Conservation (phyloP, 2,113 vertebrate species). For the Speoplatyrhinus poulsoni region DNA sequence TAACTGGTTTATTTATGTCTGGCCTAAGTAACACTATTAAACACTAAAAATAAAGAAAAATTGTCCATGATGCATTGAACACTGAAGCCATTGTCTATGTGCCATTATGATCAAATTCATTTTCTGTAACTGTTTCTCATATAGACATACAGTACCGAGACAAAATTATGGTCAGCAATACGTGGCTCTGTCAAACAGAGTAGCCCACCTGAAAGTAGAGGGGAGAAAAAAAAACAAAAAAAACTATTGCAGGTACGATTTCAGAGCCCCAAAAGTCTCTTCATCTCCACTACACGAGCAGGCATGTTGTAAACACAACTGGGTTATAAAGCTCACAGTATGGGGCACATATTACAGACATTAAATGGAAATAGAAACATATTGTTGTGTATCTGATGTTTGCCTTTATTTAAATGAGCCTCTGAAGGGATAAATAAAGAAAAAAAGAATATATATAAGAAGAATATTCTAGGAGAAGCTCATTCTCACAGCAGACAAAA, state of each 20-base stretch:
- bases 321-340: constrained; percentile 49
- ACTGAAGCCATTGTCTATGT: background rate
- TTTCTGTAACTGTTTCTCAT: constrained; percentile 10
- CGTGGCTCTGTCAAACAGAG: constrained; percentile 14
- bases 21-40: too few species aligned
- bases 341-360: constrained; percentile 37
- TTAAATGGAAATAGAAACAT: constrained; percentile 37
- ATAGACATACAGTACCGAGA: constrained; percentile 17
- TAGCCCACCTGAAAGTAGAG: background rate
- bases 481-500: constrained; percentile 48
- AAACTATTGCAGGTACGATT: background rate
- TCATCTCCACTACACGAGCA: constrained; percentile 21
- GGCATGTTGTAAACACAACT: constrained; percentile 32
- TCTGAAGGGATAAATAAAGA: constrained; percentile 21
- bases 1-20: too few species aligned
- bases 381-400: constrained; percentile 31
- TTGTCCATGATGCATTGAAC: too few species aligned
- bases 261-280: background rate
- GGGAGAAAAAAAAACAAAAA: background rate
- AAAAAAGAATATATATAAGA: background rate
- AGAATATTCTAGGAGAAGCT: constrained; percentile 35
- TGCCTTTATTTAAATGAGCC: constrained; percentile 50
- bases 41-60: background rate
- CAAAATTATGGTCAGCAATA: constrained; percentile 17
- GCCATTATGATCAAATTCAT: constrained; percentile 6